Base-by-base conservation (phyloP, 2,888 invertebrate species). In the Microplitis deprimator region DNA sequence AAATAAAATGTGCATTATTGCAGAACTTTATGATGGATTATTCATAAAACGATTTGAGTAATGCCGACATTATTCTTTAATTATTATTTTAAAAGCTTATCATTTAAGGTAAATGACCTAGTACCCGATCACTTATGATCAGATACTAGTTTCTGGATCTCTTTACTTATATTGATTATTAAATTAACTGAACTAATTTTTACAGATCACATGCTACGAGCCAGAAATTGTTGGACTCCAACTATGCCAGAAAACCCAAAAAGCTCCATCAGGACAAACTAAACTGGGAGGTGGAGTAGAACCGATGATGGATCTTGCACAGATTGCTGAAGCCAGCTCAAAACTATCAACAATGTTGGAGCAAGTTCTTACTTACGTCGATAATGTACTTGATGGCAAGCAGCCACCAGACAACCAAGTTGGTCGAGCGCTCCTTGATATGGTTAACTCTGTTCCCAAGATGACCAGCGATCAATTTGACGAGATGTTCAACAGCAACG, bases 401-500 rank as follows among this genome's bases (percentile, higher is more conserved):
- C 92, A 93, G 76, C 92, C 93, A 65, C 87, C 87, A 41, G 95
- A 97, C 91, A 96, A 96, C 90, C 95, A 95, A 71, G 95, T 98
- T 8, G 99, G 99, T 0, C 93, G 99, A 62, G 94, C 95, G 81
- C 92, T 99, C 80, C 93, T 98, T 85, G 96, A 97, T 90, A 93
- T 98, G 89, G 96, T 98, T 62, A 95, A 96, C 90, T 95, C 96
- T 16, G 96, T 98, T 80, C 98, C 98, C 68, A 95, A 96, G 88
- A 97, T 99, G 93, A 94, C 94, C 38, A 92, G 93, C 75, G 96
- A 97, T 87, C 95, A 97, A 88, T 97, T 98, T 90, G 96, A 97
- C 61, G 95, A 96, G 84, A 97, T 98, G 94, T 95, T 99, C 89
- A 98, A 98, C 89, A 95, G 97, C 83, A 97, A 97, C 87, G 96